Conservation (phyloP, 1,140 invertebrate genomes). For the Metaphire vulgaris region DNA sequence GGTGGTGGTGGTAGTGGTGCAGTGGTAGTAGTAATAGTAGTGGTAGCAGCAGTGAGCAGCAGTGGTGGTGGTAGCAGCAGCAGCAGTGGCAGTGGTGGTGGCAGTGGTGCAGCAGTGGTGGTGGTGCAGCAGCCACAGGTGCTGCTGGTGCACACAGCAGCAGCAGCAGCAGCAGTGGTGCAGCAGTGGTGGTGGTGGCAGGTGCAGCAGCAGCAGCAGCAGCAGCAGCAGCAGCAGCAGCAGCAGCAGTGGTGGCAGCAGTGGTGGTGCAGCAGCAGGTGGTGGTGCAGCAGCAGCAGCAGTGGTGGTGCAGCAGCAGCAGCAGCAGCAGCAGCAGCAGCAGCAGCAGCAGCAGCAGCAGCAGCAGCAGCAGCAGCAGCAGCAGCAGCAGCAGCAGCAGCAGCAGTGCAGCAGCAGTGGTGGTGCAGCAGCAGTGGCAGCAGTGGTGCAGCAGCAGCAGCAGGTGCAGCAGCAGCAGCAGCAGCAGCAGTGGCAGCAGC, state of each 20-base stretch:
- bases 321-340: slow-evolving; percentile 8
- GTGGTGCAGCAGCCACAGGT: no score
- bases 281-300: not conserved
- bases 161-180: no score
- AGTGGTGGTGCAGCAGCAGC: slow-evolving; percentile 3
- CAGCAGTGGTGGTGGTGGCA: not conserved
- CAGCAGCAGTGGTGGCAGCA: slow-evolving; percentile 16
- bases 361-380: slow-evolving; percentile 8
- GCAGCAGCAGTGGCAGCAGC: slow-evolving; percentile 8
- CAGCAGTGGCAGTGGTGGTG: no score
- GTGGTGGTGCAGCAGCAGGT: slow-evolving; percentile 1
- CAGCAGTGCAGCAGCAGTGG: slow-evolving; percentile 8
- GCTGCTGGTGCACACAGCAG: slow-evolving; percentile 14
- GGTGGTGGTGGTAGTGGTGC: no score
- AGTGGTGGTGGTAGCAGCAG: no score
- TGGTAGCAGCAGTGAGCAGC: no score
- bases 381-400: slow-evolving; percentile 8
- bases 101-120: no score
- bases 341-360: slow-evolving; percentile 8
- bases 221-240: slow-evolving; percentile 21
- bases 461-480: slow-evolving; percentile 8
- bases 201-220: no score
- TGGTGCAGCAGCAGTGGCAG: slow-evolving; percentile 6
- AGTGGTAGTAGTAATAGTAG: no score
- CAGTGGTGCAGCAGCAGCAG: no score